Base-by-base conservation (phyloP, 2,797 vertebrate genomes). In the Platalea minor region DNA sequence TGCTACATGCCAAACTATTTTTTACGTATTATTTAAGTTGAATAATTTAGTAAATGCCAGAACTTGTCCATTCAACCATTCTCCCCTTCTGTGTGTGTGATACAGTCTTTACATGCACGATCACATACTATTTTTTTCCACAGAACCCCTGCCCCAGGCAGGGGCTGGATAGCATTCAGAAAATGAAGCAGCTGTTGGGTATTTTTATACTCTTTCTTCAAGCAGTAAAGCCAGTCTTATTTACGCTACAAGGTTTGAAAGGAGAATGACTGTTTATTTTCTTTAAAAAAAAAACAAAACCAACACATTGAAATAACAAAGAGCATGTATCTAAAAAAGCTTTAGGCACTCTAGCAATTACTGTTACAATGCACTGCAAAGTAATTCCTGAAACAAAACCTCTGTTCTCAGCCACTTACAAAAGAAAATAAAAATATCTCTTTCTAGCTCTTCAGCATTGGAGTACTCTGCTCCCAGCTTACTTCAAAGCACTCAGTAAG, bases 191-290 rank as follows among this genome's bases (percentile, higher is more conserved):
- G 91, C 72, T 93, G 68, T 46, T 74, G 86, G 20, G 45, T 85
- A 93, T 95, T 94, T 95, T 93, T 67, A 50, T 59, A 82, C 53
- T 46, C 63, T 83, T 87, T 89, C 74, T 94, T 85, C 77, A 83
- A 89, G 78, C 23, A 56, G 41, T 43, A 82, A 91, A 79, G 84
- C 15, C 57, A 92, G 43, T 43, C 76, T 95, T 95, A 91, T 75
- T 91, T 95, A 95, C 57, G 82, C 35, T 84, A 54, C 46, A 85
- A 2, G 9, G 59, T 81, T 74, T 82, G 59, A 91, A 94, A 89
- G 70, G 1, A 94, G 61, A 95, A 95, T 59, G 35, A 78, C 29
- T 85, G 67, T 88, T 94, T 90, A 76, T 95, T 94, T 83, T 74
- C 75, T 75, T 1, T 7, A 78, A 87, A 82, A 78, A n/a, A 64